phyloP scores from a whole-genome alignment of 2,797 vertebrate genomes.

The Valencia hispanica region DNA sequence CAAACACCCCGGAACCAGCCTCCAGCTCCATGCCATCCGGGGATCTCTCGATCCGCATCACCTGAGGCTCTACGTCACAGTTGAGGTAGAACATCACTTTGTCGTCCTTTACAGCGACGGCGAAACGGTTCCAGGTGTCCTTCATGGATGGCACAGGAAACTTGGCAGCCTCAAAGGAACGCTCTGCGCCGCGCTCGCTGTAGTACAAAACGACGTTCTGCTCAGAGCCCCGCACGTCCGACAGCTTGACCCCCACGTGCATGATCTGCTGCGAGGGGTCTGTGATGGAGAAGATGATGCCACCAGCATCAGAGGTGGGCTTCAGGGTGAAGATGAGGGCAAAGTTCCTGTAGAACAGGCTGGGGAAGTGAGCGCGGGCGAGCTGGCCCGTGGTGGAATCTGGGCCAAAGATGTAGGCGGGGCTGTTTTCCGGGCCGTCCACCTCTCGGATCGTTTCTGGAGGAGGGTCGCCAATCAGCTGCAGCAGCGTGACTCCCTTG shows the following conservation, averaged over 20 bases:
- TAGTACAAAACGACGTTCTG: slow-evolving; percentile 90
- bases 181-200: slow-evolving; percentile 82
- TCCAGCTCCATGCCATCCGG: slow-evolving; percentile 88
- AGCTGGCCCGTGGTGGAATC: slow-evolving; percentile 85
- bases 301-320: slow-evolving; percentile 79
- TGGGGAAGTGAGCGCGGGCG: slow-evolving; percentile 87
- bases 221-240: slow-evolving; percentile 64
- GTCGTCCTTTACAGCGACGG: slow-evolving; percentile 85
- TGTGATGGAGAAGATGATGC: slow-evolving; percentile 89
- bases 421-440: slow-evolving; percentile 80
- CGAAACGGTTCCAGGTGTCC: slow-evolving; percentile 88
- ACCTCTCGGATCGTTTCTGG: slow-evolving; percentile 81
- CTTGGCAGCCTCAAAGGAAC: slow-evolving; percentile 81
- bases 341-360: slow-evolving; percentile 89
- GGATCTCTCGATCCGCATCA: slow-evolving; percentile 81
- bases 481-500: slow-evolving; percentile 86
- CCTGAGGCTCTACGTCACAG: slow-evolving; percentile 83
- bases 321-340: slow-evolving; percentile 88
- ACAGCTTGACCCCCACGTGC: slow-evolving; percentile 89
- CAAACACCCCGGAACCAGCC: slow-evolving; percentile 86
- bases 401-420: slow-evolving; percentile 84
- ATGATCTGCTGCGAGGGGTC: slow-evolving; percentile 86
- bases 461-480: slow-evolving; percentile 90
- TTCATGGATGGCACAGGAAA: slow-evolving; percentile 85
- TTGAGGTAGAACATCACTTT: slow-evolving; percentile 85